Percentiles rank a stretch among this genome's conserved stretches.
Conservation (phyloP, 2,113 vertebrate genomes). For the Myotis davidii region DNA sequence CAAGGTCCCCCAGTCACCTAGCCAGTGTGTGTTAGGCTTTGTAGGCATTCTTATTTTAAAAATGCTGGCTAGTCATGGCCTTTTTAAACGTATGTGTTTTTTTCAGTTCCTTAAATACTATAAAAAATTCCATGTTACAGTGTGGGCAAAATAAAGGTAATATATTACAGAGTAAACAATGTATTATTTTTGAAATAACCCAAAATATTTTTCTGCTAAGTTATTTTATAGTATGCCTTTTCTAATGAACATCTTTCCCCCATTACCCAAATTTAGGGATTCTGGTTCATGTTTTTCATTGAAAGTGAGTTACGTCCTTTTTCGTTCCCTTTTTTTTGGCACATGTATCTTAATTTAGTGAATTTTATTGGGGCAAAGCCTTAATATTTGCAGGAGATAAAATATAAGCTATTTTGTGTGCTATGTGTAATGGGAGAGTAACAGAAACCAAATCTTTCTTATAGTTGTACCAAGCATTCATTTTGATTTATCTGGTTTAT, state of each 20-base stretch:
- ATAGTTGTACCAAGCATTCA: not conserved
- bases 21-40: not conserved
- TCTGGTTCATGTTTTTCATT: conserved; percentile 1
- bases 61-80: not conserved
- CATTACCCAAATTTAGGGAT: not conserved
- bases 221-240: not conserved
- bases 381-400: conserved; percentile 28
- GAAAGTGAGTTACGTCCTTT: not conserved
- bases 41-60: not conserved
- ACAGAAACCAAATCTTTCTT: not conserved
- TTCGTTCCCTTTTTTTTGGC: not conserved
- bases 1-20: not conserved
- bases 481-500: not conserved
- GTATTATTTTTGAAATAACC: not conserved
- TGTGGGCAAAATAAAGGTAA: not conserved
- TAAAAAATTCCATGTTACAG: not conserved
- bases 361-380: not conserved
- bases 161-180: not conserved
- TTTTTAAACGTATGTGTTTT: not conserved
- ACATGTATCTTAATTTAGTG: not conserved
- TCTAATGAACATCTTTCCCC: not conserved
- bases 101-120: not conserved
- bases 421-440: not conserved
- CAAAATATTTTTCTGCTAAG: not conserved
- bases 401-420: not conserved